phyloP scores from a whole-genome alignment of 2,113 vertebrate species.

The Glaucidium brasilianum region DNA sequence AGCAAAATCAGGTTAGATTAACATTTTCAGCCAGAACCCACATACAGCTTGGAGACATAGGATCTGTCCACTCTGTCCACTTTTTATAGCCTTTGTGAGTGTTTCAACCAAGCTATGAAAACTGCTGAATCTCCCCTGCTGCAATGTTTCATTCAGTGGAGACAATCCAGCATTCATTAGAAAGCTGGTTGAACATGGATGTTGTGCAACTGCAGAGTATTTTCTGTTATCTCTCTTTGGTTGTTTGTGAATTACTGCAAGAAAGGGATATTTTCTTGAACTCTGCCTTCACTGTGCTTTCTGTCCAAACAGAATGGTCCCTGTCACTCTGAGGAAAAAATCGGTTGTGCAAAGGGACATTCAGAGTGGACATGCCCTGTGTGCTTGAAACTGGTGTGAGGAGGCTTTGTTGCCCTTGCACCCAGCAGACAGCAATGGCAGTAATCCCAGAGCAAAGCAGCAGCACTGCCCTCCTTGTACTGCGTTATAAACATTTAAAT shows the following conservation, averaged over 20 bases:
- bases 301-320: not conserved
- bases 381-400: not conserved
- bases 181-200: not conserved
- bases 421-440: not conserved
- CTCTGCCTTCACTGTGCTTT: not conserved
- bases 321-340: not conserved
- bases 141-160: not conserved
- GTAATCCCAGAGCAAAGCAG: not conserved
- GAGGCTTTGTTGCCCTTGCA: not conserved
- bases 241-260: not conserved
- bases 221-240: not conserved
- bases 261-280: not conserved
- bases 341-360: not conserved
- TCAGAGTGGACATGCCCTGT: not conserved
- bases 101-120: not conserved
- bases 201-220: not conserved
- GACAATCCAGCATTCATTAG: not conserved
- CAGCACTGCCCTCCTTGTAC: not conserved
- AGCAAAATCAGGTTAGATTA: not conserved
- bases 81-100: not conserved
- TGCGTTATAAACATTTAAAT: not conserved
- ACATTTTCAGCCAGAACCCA: not conserved
- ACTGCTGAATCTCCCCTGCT: fast-evolving
- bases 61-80: too few species aligned
- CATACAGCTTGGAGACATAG: not conserved